Percentiles rank a stretch among this genome's conserved stretches.
These are phyloP conservation scores for Amiota communis DNA, from an alignment of 2,888 invertebrate species.

Conservation along the genomic window DNA sequence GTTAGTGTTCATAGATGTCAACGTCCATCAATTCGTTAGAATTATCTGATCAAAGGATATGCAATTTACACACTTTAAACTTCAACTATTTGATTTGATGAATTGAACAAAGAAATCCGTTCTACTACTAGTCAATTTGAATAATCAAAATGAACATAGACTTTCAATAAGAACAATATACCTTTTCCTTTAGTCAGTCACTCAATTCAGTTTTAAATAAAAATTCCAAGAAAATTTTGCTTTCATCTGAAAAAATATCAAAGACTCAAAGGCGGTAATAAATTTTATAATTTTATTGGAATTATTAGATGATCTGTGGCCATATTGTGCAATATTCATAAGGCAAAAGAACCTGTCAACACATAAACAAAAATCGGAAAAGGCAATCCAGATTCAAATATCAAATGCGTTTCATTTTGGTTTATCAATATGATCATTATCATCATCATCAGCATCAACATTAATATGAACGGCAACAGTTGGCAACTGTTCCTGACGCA, in stretches of 20 bases:
- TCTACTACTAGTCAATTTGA: no score
- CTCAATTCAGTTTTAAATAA: no score
- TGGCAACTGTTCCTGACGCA: slow-evolving; percentile 55
- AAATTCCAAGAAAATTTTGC: neutral
- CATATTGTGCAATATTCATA: slow-evolving; percentile 62
- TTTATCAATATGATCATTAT: neutral
- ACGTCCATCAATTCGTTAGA: no score
- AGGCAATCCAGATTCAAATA: neutral
- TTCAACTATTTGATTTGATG: no score
- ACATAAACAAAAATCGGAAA: neutral
- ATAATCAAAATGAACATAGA: no score
- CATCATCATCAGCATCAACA: neutral
- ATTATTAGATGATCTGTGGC: slow-evolving; percentile 66
- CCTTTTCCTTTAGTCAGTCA: no score
- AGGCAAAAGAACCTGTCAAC: neutral
- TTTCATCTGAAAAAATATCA: neutral
- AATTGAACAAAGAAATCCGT: no score
- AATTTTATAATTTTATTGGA: slow-evolving; percentile 59
- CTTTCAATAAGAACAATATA: no score
- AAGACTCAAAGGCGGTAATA: slow-evolving; percentile 44
- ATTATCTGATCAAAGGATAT: no score
- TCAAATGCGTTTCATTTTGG: neutral
- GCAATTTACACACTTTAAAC: no score
- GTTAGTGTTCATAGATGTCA: no score
- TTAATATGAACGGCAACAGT: slow-evolving; percentile 52